These are phyloP conservation scores for Tenodera sinensis DNA, from an alignment of 2,888 invertebrate genomes.

Conservation along the genomic window DNA sequence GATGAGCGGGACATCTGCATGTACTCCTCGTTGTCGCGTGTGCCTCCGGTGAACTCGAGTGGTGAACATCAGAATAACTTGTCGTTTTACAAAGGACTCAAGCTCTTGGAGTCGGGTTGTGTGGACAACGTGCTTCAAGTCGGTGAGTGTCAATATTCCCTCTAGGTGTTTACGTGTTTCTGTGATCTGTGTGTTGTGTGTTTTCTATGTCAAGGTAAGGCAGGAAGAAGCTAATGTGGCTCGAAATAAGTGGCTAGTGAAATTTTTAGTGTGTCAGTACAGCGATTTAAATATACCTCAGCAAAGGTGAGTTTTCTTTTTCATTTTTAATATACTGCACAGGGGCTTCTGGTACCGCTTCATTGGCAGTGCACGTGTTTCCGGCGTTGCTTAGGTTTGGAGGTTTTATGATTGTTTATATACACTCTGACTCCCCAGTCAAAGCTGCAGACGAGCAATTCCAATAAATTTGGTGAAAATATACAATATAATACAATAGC, in stretches of 20 bases:
- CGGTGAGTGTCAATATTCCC: conserved; percentile 59
- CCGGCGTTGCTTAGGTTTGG: no score
- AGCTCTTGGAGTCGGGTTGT: conserved; percentile 75
- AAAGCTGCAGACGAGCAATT: no score
- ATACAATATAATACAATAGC: no score
- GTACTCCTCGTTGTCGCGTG: conserved; percentile 74
- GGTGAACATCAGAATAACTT: conserved; percentile 70
- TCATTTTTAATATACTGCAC: not conserved
- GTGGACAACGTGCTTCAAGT: conserved; percentile 85
- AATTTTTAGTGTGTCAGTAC: not conserved
- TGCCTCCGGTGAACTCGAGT: conserved; percentile 47
- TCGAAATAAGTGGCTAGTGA: not conserved
- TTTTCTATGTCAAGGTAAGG: not conserved
- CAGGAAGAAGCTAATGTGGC: not conserved
- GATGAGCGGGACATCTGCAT: conserved; percentile 85
- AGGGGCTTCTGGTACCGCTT: not conserved
- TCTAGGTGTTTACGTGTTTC: not conserved
- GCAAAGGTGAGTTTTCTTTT: not conserved
- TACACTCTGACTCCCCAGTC: no score
- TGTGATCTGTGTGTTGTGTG: not conserved
- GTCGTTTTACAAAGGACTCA: conserved; percentile 82
- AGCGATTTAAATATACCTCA: not conserved
- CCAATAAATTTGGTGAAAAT: no score
- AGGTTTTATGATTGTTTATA: no score
- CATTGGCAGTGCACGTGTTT: no score